Conservation (phyloP, 2,888 invertebrate genomes). For the Chaitophorus viminalis region DNA sequence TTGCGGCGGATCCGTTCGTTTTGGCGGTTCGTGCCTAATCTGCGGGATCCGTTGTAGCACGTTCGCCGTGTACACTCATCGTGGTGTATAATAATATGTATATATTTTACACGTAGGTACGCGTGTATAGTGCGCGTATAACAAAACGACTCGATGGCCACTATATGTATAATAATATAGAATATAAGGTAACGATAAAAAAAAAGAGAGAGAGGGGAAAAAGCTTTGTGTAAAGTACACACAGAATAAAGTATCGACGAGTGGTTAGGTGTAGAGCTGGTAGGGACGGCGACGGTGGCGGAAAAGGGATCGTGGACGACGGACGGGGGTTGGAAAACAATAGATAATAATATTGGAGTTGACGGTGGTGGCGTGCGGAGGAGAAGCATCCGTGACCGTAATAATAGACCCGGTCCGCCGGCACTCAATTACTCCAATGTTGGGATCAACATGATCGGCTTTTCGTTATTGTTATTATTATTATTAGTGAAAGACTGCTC, state of each 20-base stretch:
- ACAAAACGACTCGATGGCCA: conserved; percentile 60
- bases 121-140: conserved; percentile 5
- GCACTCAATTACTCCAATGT: conserved; percentile 60
- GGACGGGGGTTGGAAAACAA: conserved; percentile 15
- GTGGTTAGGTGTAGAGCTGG: background rate
- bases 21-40: conserved; percentile 58
- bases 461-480: conserved; percentile 54
- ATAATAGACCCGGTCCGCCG: conserved; percentile 54
- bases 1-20: conserved; percentile 22
- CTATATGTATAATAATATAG: conserved; percentile 7
- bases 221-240: conserved; percentile 61
- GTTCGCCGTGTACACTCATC: conserved; percentile 9
- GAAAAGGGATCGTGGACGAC: background rate
- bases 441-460: conserved; percentile 61
- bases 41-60: conserved; percentile 57
- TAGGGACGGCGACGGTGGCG: background rate
- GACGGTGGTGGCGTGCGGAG: background rate
- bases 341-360: conserved; percentile 6
- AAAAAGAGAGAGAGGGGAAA: conserved; percentile 12
- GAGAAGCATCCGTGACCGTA: conserved; percentile 56
- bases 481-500: conserved; percentile 53
- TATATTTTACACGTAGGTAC: conserved; percentile 13
- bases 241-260: conserved; percentile 11
- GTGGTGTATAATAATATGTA: background rate
- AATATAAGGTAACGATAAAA: conserved; percentile 1